Percentiles rank a stretch among this genome's conserved stretches.
phyloP scores from a whole-genome alignment of 1,140 invertebrate species.

The Samia ricini region DNA sequence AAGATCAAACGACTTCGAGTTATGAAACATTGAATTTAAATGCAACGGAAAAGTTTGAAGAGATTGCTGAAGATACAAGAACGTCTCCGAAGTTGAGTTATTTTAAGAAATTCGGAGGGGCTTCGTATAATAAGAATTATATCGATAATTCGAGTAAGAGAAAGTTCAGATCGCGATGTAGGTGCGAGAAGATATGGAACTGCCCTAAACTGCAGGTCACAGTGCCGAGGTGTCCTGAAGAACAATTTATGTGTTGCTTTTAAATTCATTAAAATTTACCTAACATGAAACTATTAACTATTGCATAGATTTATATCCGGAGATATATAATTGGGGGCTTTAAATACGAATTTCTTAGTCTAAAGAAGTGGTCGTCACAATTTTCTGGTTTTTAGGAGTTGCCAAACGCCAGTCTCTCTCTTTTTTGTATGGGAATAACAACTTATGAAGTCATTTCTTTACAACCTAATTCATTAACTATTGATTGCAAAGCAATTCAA shows the following conservation, averaged over 20 bases:
- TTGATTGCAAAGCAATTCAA: too few species aligned
- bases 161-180: constrained; percentile 58
- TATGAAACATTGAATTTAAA: constrained; percentile 22
- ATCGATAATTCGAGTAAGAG: constrained; percentile 39
- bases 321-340: too few species aligned
- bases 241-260: constrained; percentile 73
- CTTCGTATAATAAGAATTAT: constrained; percentile 29
- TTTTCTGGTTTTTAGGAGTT: too few species aligned
- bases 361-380: too few species aligned
- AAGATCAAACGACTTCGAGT: constrained; percentile 26
- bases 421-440: too few species aligned
- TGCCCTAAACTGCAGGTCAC: constrained; percentile 71
- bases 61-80: background rate
- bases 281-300: background rate
- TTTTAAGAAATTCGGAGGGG: constrained; percentile 33
- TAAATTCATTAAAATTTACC: constrained; percentile 21
- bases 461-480: too few species aligned
- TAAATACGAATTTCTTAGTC: too few species aligned
- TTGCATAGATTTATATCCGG: background rate
- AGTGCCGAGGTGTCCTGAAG: constrained; percentile 68
- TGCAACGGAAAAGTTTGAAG: constrained; percentile 25
- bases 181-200: constrained; percentile 73
- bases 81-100: constrained; percentile 47
- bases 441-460: too few species aligned
- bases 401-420: too few species aligned